These are phyloP conservation scores for Asbolus verrucosus DNA, from an alignment of 1,140 invertebrate genomes.

Conservation along the genomic window DNA sequence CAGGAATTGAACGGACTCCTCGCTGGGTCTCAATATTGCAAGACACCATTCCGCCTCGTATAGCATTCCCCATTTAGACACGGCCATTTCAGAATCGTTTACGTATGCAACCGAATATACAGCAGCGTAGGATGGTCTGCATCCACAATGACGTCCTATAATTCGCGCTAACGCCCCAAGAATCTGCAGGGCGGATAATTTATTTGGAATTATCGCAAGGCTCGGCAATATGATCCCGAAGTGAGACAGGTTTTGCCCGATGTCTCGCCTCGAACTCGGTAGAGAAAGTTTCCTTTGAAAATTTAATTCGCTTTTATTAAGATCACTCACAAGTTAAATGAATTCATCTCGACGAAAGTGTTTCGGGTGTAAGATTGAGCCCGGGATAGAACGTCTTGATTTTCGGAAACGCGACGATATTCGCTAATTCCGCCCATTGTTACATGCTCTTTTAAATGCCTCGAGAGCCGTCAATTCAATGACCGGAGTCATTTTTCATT, in stretches of 20 bases:
- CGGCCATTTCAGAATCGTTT: too few species aligned
- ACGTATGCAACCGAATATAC: too few species aligned
- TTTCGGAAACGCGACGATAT: constrained; percentile 10
- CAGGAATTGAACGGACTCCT: too few species aligned
- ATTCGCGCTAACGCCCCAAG: too few species aligned
- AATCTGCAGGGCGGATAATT: neutral
- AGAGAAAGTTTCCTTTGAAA: constrained; percentile 30
- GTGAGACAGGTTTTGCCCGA: constrained; percentile 16
- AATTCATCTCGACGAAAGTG: constrained; percentile 29
- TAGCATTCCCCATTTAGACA: too few species aligned
- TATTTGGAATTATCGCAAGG: constrained; percentile 16
- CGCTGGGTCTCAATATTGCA: too few species aligned
- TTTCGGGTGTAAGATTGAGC: constrained; percentile 15
- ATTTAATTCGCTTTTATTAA: constrained; percentile 38
- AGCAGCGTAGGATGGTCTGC: too few species aligned
- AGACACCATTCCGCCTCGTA: too few species aligned
- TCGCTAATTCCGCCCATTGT: constrained; percentile 23
- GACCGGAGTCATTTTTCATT: neutral
- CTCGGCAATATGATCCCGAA: neutral
- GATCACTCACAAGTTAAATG: constrained; percentile 34
- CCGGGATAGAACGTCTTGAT: constrained; percentile 27
- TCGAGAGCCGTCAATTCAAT: neutral
- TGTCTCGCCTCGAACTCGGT: constrained; percentile 6
- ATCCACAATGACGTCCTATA: too few species aligned
- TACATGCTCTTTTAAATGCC: too few species aligned